Percentiles rank a stretch among this genome's conserved stretches.
Evolutionary conservation across 2,797 vertebrate species (phyloP).

Genomic region (Pelochelys cantorii): DNA sequence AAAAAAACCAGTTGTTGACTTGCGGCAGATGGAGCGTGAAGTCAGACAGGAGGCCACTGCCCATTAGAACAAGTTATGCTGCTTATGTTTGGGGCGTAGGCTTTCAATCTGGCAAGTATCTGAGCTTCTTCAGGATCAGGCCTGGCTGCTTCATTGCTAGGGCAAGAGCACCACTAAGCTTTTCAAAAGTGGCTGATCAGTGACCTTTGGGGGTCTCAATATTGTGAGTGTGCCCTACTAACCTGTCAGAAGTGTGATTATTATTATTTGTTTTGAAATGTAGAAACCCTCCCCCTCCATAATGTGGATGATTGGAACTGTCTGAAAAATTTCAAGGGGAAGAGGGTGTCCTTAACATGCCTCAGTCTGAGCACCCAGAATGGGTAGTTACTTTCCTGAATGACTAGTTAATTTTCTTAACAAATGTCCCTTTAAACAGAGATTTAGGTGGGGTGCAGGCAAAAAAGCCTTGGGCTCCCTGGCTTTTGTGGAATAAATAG

Average conservation of each 20-base stretch:
- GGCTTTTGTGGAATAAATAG: neutral
- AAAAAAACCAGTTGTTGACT: neutral
- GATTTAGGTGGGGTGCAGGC: neutral
- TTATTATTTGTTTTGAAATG: too few species aligned
- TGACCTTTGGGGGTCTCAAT: neutral
- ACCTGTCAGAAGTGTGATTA: too few species aligned
- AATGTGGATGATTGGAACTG: too few species aligned
- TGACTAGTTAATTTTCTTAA: neutral
- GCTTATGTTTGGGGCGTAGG: constrained; percentile 15
- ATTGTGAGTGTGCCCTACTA: too few species aligned
- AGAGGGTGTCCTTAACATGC: too few species aligned
- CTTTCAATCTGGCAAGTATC: constrained; percentile 7
- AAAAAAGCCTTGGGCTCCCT: too few species aligned
- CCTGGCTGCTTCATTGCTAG: neutral
- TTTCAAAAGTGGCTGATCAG: neutral
- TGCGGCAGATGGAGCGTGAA: neutral
- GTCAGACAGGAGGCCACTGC: neutral
- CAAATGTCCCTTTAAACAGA: neutral
- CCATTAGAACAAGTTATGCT: neutral
- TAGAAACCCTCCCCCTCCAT: too few species aligned
- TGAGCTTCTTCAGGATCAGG: constrained; percentile 10
- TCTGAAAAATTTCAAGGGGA: too few species aligned
- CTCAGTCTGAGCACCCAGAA: too few species aligned
- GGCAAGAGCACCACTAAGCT: neutral
- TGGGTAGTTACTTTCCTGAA: neutral